Evolutionary conservation across 2,797 vertebrate species (phyloP).

Genomic region (Lindbergichthys nudifrons): DNA sequence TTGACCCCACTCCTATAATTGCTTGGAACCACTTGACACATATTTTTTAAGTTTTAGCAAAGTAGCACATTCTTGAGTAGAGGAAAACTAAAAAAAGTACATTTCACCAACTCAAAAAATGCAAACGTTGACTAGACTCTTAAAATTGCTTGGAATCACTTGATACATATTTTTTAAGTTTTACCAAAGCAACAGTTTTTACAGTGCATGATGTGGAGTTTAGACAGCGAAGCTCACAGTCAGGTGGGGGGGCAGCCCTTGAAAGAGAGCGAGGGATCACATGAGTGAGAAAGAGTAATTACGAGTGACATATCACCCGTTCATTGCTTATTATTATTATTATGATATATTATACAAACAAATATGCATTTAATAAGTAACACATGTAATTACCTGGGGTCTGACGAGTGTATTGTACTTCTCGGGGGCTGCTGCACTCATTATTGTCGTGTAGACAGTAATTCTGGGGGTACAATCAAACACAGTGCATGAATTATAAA

Average conservation of each 20-base stretch:
- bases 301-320: neutral
- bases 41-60: no score
- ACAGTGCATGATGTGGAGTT: neutral
- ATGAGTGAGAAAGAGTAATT: neutral
- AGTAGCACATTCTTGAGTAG: no score
- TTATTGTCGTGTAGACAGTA: slow-evolving; percentile 84
- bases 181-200: no score
- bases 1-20: no score
- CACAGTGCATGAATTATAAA: neutral
- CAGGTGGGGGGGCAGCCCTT: slow-evolving; percentile 52
- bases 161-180: no score
- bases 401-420: slow-evolving; percentile 77
- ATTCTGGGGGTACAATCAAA: slow-evolving; percentile 56
- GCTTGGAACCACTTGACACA: no score
- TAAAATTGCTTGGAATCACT: no score
- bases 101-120: no score
- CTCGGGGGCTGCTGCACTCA: slow-evolving; percentile 81
- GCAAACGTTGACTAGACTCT: no score
- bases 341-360: neutral
- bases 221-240: neutral
- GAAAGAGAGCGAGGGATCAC: slow-evolving; percentile 14
- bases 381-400: slow-evolving; percentile 60
- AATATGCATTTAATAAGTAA: neutral
- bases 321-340: neutral
- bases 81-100: no score